Base-by-base conservation (phyloP, 2,888 invertebrate species). In the Synergus japonicus region DNA sequence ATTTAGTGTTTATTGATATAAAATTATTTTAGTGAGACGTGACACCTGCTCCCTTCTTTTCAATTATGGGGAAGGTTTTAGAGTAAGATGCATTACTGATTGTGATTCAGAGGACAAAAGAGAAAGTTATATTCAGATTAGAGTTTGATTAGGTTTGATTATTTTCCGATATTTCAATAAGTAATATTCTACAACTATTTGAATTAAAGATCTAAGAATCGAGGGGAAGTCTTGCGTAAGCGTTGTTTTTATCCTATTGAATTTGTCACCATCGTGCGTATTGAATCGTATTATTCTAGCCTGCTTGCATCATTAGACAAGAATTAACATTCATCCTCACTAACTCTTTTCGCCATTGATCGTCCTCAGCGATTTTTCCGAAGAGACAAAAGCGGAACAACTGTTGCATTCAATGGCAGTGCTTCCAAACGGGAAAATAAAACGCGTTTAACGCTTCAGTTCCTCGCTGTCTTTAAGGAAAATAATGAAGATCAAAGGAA, bases 301-400 rank as follows among this genome's bases (percentile, higher is more conserved):
- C 46, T 69, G 46, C 69, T 22, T 29, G 29, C 46, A 29, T 49
- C 69, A 69, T 69, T 49, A 69, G 29, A 49, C 13, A 18, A 49
- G 15, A 49, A 69, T 49, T 46, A 49, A 49, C 22, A 69, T 69
- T 69, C 22, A 69, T 29, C 22, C 15, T 44, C 44, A 46, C 44
- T 67, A 41, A 65, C 41, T 44, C n/a, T 44, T 67, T 18, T 46
- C 46, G 29, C 22, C 15, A 37, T 29, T 69, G 69, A 69, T 69
- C 29, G 13, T 67, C 44, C 22, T 5, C 13, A 67, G 44, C 37
- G 69, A 69, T 69, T 37, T 69, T 69, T 29, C 49, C 49, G 69
- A 69, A 69, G 69, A 69, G 69, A 69, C 46, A 69, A 69, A 69
- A 69, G 69, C 49, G 29, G 69, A 69, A 69, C 69, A 69, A 69